Percentiles rank a stretch among this genome's conserved stretches.
phyloP scores from a whole-genome alignment of 1,140 invertebrate species.

The Pinna nobilis region DNA sequence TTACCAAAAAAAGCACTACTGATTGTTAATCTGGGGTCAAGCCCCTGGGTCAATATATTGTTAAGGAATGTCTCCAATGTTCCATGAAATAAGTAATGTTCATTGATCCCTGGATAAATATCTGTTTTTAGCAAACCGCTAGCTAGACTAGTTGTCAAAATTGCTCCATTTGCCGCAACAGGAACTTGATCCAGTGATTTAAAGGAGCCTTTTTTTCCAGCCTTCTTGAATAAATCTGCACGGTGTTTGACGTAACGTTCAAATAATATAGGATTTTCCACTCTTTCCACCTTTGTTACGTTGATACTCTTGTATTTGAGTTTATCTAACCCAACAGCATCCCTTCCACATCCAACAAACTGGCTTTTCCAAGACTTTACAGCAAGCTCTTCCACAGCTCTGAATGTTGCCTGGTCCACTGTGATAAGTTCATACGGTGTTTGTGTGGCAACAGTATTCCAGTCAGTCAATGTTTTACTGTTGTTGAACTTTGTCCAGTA shows the following conservation, averaged over 20 bases:
- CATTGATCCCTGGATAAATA: constrained; percentile 18
- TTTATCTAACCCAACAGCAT: constrained; percentile 32
- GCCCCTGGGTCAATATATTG: constrained; percentile 5
- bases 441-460: background rate
- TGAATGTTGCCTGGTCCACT: constrained; percentile 26
- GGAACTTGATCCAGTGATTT: constrained; percentile 1
- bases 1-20: background rate
- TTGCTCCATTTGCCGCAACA: background rate
- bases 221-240: background rate
- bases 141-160: background rate
- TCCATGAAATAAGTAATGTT: constrained; percentile 19
- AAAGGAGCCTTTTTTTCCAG: background rate
- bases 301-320: constrained; percentile 36
- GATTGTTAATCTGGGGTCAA: constrained; percentile 1
- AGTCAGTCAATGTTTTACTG: constrained; percentile 8
- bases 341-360: constrained; percentile 42
- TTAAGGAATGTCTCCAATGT: background rate
- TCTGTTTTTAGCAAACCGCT: background rate
- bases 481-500: constrained; percentile 25
- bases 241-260: constrained; percentile 38
- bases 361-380: constrained; percentile 38
- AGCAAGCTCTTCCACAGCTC: constrained; percentile 25
- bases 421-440: background rate
- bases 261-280: constrained; percentile 51
- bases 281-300: constrained; percentile 43